phyloP scores from a whole-genome alignment of 2,888 invertebrate genomes.

The Hanleya hanleyi region DNA sequence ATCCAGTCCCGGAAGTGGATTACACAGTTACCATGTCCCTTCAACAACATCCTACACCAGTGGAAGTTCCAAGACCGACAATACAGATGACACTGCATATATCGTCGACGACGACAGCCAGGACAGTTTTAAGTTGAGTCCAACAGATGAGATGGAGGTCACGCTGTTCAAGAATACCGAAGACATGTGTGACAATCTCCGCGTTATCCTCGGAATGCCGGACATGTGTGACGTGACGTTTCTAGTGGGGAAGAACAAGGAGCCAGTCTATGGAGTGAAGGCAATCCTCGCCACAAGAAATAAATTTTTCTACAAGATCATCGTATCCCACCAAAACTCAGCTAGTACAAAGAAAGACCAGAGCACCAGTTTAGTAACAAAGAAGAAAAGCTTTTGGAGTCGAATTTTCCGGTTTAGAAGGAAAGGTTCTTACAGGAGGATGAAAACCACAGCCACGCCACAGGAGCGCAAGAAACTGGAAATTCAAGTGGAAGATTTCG shows the following conservation, averaged over 20 bases:
- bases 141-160: too few relatives aligned
- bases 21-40: too few relatives aligned
- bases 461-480: neutral
- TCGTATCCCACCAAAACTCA: neutral
- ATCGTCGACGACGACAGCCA: too few relatives aligned
- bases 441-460: neutral
- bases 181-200: neutral
- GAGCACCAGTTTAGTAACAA: neutral
- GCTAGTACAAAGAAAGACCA: neutral
- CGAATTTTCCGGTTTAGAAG: neutral
- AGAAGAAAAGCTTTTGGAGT: neutral
- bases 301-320: constrained; percentile 9
- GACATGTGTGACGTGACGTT: constrained; percentile 20
- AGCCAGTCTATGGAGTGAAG: constrained; percentile 11
- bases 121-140: too few relatives aligned
- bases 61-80: too few relatives aligned
- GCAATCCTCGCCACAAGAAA: constrained; percentile 17
- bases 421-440: neutral
- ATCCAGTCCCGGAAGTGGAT: too few relatives aligned
- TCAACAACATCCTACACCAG: too few relatives aligned
- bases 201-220: constrained; percentile 4
- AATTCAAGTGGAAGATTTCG: neutral
- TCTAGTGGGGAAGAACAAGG: constrained; percentile 1
- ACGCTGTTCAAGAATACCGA: neutral
- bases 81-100: too few relatives aligned